Evolutionary conservation across 2,888 invertebrate species (phyloP).

Genomic region (Acrobasis repandana): DNA sequence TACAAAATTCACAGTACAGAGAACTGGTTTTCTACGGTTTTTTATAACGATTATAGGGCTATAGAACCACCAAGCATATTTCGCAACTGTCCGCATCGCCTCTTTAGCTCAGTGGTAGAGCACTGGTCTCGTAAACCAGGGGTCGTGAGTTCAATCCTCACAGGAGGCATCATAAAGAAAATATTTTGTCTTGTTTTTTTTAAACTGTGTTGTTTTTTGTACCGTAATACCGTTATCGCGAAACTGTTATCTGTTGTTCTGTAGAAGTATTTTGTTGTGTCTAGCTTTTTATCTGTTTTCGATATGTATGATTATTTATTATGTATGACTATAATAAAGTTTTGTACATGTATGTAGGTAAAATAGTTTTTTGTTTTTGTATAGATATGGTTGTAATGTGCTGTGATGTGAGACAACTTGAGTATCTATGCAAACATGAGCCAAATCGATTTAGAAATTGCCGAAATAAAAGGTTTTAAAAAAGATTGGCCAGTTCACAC

Average conservation of each 20-base stretch:
- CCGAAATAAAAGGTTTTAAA: too few relatives aligned
- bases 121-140: constrained; percentile 93
- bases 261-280: background rate
- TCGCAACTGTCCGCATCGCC: constrained; percentile 71
- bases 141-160: constrained; percentile 93
- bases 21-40: background rate
- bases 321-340: too few relatives aligned
- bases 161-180: constrained; percentile 83
- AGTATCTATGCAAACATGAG: too few relatives aligned
- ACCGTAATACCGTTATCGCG: background rate
- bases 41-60: constrained; percentile 1
- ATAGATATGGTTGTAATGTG: too few relatives aligned
- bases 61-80: constrained; percentile 47
- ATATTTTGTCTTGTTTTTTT: constrained; percentile 25
- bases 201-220: background rate
- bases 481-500: too few relatives aligned
- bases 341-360: too few relatives aligned
- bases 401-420: too few relatives aligned
- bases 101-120: constrained; percentile 93
- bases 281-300: background rate
- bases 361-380: too few relatives aligned
- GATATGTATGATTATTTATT: too few relatives aligned
- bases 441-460: too few relatives aligned
- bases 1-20: background rate
- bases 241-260: background rate